Evolutionary conservation across 1,140 invertebrate species (phyloP).

Genomic region (Hylyphantes graminicola): DNA sequence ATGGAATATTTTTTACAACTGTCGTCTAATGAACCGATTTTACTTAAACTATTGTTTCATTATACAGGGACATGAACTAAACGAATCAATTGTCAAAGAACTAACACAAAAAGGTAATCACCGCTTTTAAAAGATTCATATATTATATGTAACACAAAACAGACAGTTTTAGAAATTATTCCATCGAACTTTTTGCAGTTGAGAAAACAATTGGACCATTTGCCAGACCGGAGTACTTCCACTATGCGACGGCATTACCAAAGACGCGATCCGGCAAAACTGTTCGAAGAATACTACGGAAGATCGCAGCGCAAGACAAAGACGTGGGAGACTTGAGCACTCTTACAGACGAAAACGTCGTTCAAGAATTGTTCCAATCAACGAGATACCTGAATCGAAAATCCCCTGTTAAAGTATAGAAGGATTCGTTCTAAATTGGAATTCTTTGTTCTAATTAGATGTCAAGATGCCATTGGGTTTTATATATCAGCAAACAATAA

Average conservation of each 20-base stretch:
- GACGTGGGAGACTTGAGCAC: constrained; percentile 94
- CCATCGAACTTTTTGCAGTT: constrained; percentile 72
- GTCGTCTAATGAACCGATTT: not conserved
- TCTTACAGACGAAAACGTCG: constrained; percentile 86
- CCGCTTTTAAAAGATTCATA: not conserved
- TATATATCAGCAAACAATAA: not conserved
- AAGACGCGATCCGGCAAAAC: constrained; percentile 99
- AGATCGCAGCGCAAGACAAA: constrained; percentile 87
- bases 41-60: not conserved
- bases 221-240: constrained; percentile 93
- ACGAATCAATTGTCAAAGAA: constrained; percentile 73
- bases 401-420: constrained; percentile 2
- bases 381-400: constrained; percentile 28
- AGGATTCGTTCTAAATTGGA: not conserved
- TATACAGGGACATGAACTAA: constrained; percentile 52
- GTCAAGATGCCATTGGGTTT: not conserved
- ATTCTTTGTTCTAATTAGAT: not conserved
- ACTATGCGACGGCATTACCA: constrained; percentile 89
- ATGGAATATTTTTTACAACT: not conserved
- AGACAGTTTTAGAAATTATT: no score
- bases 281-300: constrained; percentile 92
- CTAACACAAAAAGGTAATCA: constrained; percentile 78
- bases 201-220: constrained; percentile 94
- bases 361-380: constrained; percentile 78
- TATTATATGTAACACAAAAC: no score